phyloP scores from a whole-genome alignment of 2,888 invertebrate species.

The Gymnoscelis rufifasciata region DNA sequence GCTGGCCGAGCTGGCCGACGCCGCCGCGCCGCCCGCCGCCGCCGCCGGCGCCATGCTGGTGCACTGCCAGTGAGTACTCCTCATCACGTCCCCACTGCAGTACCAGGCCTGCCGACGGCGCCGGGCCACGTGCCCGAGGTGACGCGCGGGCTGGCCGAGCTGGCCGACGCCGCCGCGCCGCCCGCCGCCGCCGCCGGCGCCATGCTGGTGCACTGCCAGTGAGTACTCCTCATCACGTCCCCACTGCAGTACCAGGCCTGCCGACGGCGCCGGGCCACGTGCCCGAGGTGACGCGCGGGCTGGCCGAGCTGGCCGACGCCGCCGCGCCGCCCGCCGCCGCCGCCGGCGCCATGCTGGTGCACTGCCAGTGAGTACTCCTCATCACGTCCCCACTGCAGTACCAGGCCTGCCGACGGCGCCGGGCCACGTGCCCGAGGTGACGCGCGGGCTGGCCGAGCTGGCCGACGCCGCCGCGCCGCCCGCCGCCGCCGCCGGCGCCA shows the following conservation, averaged over 20 bases:
- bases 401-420: constrained; percentile 37
- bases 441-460: constrained; percentile 90
- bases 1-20: constrained; percentile 90
- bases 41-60: constrained; percentile 82
- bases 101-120: not conserved
- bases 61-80: constrained; percentile 85
- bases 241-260: no score
- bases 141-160: constrained; percentile 90
- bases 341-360: constrained; percentile 84
- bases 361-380: constrained; percentile 83
- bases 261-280: constrained; percentile 83
- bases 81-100: no score
- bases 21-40: constrained; percentile 64
- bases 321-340: constrained; percentile 56
- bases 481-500: constrained; percentile 57
- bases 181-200: constrained; percentile 50
- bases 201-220: constrained; percentile 93
- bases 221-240: constrained; percentile 22
- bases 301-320: constrained; percentile 90
- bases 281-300: constrained; percentile 91
- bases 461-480: constrained; percentile 83
- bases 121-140: constrained; percentile 93
- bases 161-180: constrained; percentile 84
- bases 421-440: constrained; percentile 93
- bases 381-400: no score